Evolutionary conservation across 2,888 invertebrate species (phyloP).

Genomic region (Dicyrtoma fusca): DNA sequence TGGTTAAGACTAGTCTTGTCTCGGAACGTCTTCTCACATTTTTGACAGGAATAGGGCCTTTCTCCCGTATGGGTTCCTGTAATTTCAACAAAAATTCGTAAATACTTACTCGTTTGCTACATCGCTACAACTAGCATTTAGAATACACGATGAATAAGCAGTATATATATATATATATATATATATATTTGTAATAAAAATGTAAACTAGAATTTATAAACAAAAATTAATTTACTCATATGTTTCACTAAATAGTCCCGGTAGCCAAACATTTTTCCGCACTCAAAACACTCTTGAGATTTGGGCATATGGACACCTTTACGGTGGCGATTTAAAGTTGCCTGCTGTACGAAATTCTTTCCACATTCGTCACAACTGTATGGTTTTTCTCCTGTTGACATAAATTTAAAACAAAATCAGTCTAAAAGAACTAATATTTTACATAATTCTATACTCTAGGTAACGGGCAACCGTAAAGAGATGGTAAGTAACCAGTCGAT

Average conservation of each 20-base stretch:
- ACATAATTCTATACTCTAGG: no score
- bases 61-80: conserved; percentile 30
- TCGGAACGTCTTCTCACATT: conserved; percentile 33
- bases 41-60: conserved; percentile 22
- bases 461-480: no score
- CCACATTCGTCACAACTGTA: conserved; percentile 53
- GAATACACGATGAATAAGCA: no score
- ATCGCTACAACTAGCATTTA: no score
- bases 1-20: conserved; percentile 39
- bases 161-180: no score
- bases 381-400: conserved; percentile 47
- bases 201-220: neutral
- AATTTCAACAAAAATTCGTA: neutral
- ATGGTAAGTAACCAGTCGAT: no score
- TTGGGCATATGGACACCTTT: conserved; percentile 55
- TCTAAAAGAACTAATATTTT: no score
- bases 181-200: no score
- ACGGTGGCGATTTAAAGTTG: conserved; percentile 52
- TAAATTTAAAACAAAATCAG: no score
- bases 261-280: conserved; percentile 54
- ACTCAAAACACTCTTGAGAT: conserved; percentile 54
- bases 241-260: conserved; percentile 53
- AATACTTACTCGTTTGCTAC: no score
- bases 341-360: conserved; percentile 53
- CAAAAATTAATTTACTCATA: conserved; percentile 43